phyloP scores from a whole-genome alignment of 2,888 invertebrate species.

The Trimorus sp. region DNA sequence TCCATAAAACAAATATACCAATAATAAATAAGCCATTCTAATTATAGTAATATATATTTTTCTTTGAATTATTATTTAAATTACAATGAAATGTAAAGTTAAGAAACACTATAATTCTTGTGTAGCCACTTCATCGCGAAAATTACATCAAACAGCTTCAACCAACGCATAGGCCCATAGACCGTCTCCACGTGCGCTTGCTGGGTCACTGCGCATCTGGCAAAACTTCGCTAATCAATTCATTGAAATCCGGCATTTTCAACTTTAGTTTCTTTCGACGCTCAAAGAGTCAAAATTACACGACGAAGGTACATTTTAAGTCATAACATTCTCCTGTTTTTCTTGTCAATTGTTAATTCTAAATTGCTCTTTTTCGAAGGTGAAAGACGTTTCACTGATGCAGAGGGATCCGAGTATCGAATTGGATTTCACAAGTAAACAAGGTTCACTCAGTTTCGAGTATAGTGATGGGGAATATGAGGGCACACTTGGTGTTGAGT shows the following conservation, averaged over 20 bases:
- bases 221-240: slow-evolving; percentile 87
- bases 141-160: slow-evolving; percentile 85
- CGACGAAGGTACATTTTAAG: slow-evolving; percentile 73
- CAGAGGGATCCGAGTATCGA: slow-evolving; percentile 83
- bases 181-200: slow-evolving; percentile 86
- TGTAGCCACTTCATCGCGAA: slow-evolving; percentile 80
- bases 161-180: slow-evolving; percentile 83
- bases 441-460: slow-evolving; percentile 85
- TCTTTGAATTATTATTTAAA: no score
- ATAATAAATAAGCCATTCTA: no score
- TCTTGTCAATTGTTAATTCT: no score
- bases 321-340: no score
- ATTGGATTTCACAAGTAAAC: slow-evolving; percentile 84
- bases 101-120: slow-evolving; percentile 11
- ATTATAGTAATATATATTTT: no score
- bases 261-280: slow-evolving; percentile 85
- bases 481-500: slow-evolving; percentile 80
- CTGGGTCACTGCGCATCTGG: slow-evolving; percentile 89
- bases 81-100: no score
- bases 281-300: slow-evolving; percentile 81
- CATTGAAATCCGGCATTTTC: slow-evolving; percentile 86
- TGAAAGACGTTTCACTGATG: slow-evolving; percentile 18
- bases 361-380: slow-evolving; percentile 45
- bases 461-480: slow-evolving; percentile 80
- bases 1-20: no score